A percentile compares a stretch with the other conserved stretches of the same genome.
Evolutionary conservation across 2,888 invertebrate genomes (phyloP).

Genomic region (Xanthia togata): DNA sequence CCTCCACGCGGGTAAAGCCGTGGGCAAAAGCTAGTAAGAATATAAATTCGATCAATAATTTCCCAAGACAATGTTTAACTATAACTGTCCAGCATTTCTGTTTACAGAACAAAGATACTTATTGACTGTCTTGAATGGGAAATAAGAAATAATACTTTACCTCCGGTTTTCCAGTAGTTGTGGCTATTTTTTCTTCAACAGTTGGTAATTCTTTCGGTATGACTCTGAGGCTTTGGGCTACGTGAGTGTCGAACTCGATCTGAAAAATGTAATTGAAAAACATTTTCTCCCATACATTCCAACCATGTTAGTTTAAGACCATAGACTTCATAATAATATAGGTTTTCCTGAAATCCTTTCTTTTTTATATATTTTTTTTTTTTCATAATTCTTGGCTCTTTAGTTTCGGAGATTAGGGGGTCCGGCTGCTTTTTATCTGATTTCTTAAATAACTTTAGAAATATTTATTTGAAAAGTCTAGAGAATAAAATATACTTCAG

Average conservation of each 20-base stretch:
- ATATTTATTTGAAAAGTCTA: too few species aligned
- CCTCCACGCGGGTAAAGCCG: background rate
- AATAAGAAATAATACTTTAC: conserved; percentile 71
- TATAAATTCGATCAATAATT: background rate
- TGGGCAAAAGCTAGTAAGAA: background rate
- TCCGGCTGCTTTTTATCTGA: too few species aligned
- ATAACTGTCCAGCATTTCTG: background rate
- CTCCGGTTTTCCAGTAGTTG: conserved; percentile 84
- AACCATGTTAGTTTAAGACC: too few species aligned
- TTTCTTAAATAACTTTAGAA: too few species aligned
- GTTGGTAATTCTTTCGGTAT: conserved; percentile 90
- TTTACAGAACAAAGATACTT: background rate
- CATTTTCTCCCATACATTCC: too few species aligned
- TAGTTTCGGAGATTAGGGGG: too few species aligned
- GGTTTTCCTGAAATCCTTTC: too few species aligned
- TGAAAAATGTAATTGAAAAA: conserved; percentile 66
- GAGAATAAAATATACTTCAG: too few species aligned
- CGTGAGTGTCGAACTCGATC: conserved; percentile 91
- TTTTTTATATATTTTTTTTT: too few species aligned
- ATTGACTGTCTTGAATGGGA: background rate
- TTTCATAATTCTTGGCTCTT: too few species aligned
- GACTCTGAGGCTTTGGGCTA: conserved; percentile 89
- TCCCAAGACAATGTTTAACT: background rate
- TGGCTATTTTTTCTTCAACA: conserved; percentile 90
- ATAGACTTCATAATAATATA: too few species aligned